phyloP scores from a whole-genome alignment of 2,888 invertebrate genomes.

The Tillus elongatus region DNA sequence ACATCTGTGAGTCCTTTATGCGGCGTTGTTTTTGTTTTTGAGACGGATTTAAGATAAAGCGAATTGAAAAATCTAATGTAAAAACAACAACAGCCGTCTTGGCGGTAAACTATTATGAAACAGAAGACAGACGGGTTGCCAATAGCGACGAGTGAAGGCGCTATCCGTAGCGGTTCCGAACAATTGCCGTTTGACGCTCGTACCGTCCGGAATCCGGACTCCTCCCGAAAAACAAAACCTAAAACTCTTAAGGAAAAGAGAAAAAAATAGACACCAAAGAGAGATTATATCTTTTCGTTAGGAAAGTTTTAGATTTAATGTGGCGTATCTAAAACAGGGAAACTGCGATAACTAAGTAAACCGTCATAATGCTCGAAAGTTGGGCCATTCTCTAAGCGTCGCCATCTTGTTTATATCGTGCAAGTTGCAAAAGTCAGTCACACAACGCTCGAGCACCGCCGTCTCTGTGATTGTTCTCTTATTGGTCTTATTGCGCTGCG shows the following conservation, averaged over 20 bases:
- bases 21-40: slow-evolving; percentile 2
- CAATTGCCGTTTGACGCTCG: slow-evolving; percentile 31
- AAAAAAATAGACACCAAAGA: slow-evolving; percentile 23
- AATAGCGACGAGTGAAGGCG: slow-evolving; percentile 22
- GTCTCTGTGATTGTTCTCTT: no score
- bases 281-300: slow-evolving; percentile 28
- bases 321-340: slow-evolving; percentile 34
- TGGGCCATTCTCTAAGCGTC: slow-evolving; percentile 22
- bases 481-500: no score
- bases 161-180: slow-evolving; percentile 33
- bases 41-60: slow-evolving; percentile 3
- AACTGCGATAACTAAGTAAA: slow-evolving; percentile 32
- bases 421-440: neutral
- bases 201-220: no score
- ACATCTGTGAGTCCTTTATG: slow-evolving; percentile 3
- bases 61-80: neutral
- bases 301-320: slow-evolving; percentile 35
- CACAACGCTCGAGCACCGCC: no score
- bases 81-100: slow-evolving; percentile 2
- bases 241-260: slow-evolving; percentile 24
- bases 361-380: slow-evolving; percentile 30
- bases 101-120: slow-evolving; percentile 2
- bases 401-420: slow-evolving; percentile 22
- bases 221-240: slow-evolving; percentile 29
- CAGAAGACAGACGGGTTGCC: neutral